Evolutionary conservation across 2,888 invertebrate species (phyloP), one percentile per base, ranked within the genome.

Genomic region (Bellardia bayeri): DNA sequence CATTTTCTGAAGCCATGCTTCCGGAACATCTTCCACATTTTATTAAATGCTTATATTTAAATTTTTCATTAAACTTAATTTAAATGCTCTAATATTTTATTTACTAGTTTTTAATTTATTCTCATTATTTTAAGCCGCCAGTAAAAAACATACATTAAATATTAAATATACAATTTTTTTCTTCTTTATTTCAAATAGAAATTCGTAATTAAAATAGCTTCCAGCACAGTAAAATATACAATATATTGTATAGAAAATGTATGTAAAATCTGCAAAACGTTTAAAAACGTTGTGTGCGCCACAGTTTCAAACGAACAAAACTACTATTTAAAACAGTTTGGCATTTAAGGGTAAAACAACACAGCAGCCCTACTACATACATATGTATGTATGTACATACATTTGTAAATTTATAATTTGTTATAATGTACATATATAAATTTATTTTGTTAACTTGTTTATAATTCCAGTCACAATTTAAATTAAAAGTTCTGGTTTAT

Each of bases 381-480:
- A 23, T 23, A 23, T 23, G 23, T 23, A 23, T 23, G 23, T 16
- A 8, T 23, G 23, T 3, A 6, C 37, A 37, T 5, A 37, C 37
- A 37, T 37, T 37, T 37, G 37, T 4, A 56, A 23, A 9, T 56
- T 56, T 23, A 9, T 56, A 56, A 56, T 56, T 56, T 56, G 16
- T 56, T 56, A 56, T 37, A 37, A 23, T 23, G 23, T 16, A 54
- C 6, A 5, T 23, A 16, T 6, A 56, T 8, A 23, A 7, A 56
- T 56, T 51, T 75, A 6, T n/a, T 23, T 8, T 51, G 16, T n/a
- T n/a, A 16, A 64, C 51, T 64, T 66, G 45, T 11, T 49, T 75
- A 66, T 42, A 51, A 76, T 76, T 51, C 54, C 30, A 54, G 54
- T 40, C 64, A 54, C 54, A 76, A 56, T 64, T 76, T 54, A 64